Conservation (phyloP, 2,797 vertebrate genomes). For the Chelidonichthys spinosus region DNA sequence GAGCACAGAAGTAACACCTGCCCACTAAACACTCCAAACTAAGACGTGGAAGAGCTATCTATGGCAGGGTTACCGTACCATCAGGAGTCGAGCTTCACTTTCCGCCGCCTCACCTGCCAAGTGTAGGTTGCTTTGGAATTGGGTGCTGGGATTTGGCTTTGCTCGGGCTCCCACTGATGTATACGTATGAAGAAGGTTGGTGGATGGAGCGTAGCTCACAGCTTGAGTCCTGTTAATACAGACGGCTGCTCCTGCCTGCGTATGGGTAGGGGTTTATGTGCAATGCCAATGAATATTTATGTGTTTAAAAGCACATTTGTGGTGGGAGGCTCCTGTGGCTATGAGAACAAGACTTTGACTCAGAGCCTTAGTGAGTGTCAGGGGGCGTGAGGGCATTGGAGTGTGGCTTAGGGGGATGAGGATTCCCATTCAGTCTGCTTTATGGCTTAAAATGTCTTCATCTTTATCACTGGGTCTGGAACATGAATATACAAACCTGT, state of each 20-base stretch:
- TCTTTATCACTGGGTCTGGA: constrained; percentile 54
- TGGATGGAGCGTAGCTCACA: constrained; percentile 75
- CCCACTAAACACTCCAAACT: constrained; percentile 68
- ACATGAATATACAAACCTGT: constrained; percentile 40
- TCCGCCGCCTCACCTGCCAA: constrained; percentile 78
- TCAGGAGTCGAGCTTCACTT: constrained; percentile 63
- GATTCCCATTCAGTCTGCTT: constrained; percentile 62
- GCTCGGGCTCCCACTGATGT: constrained; percentile 68
- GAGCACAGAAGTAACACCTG: constrained; percentile 56
- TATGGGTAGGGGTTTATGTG: constrained; percentile 74
- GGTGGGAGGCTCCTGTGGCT: constrained; percentile 75
- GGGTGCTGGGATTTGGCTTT: constrained; percentile 73
- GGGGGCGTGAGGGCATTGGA: constrained; percentile 64
- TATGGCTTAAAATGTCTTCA: constrained; percentile 66
- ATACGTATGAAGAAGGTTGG: constrained; percentile 68
- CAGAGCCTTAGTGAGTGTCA: constrained; percentile 64
- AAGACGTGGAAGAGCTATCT: constrained; percentile 64
- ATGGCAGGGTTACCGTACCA: constrained; percentile 50
- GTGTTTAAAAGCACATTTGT: constrained; percentile 78
- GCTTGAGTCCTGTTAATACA: constrained; percentile 83
- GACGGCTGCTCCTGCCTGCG: constrained; percentile 79
- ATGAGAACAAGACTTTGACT: constrained; percentile 72
- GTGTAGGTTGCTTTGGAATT: constrained; percentile 82
- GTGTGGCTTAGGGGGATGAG: constrained; percentile 70
- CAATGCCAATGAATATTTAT: constrained; percentile 84